Conservation (phyloP, 1,140 invertebrate species). For the Oscheius sp. region DNA sequence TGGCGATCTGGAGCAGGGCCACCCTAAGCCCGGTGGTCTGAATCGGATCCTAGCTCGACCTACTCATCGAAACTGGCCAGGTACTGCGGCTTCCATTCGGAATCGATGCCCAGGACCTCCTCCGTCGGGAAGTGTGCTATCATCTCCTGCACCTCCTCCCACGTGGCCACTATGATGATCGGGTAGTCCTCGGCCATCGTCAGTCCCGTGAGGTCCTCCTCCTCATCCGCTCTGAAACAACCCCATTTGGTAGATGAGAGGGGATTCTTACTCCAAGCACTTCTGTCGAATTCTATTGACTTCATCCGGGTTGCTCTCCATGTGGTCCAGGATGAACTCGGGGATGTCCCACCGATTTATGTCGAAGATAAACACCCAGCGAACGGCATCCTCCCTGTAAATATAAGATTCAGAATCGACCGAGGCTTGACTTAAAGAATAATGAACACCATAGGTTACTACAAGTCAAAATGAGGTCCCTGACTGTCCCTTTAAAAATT, state of each 20-base stretch:
- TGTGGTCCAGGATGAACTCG: neutral
- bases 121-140: neutral
- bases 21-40: neutral
- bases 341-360: neutral
- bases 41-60: neutral
- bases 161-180: neutral
- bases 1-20: neutral
- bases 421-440: neutral
- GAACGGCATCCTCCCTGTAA: neutral
- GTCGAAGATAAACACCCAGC: neutral
- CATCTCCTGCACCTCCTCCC: neutral
- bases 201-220: neutral
- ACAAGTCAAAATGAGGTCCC: neutral
- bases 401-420: neutral
- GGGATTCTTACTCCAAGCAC: neutral
- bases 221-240: neutral
- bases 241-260: neutral
- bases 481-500: neutral
- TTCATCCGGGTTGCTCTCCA: neutral
- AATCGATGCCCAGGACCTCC: neutral
- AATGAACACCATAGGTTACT: neutral
- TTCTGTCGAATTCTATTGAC: neutral
- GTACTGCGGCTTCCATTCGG: constrained; percentile 3
- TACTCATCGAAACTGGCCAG: neutral
- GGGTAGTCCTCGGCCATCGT: neutral